Base-by-base conservation (phyloP, 2,797 vertebrate species). In the Smutsia temminckii region DNA sequence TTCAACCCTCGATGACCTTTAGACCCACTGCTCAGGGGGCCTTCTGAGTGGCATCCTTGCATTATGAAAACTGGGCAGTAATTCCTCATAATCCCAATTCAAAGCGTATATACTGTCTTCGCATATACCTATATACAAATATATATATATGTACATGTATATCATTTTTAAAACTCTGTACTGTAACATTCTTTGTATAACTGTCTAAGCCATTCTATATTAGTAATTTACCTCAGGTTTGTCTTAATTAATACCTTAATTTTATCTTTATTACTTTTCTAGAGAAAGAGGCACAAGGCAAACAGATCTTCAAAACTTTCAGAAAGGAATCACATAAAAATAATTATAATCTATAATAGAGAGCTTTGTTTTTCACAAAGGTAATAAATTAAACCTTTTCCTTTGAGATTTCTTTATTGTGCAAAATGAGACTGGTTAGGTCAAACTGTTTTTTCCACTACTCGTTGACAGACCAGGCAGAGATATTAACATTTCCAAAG, bases 381-480 rank as follows among this genome's bases (percentile, higher is more conserved):
- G 83, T 95, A 96, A 71, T 64, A 25, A 95, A 32, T 95, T 21
- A 64, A 95, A 49, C 34, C 84, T 42, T 92, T 85, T 85, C 59
- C 23, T 95, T 95, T 75, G 72, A 74, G 68, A n/a, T 75, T 94
- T 92, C 91, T 34, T 96, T n/a, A 68, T 87, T 95, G 10, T 53
- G 79, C 46, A 91, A 95, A 88, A 96, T 9, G 64, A 5, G 55
- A 93, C 83, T 49, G 55, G 87, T 79, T 64, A 69, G 55, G 77
- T n/a, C 46, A 69, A 91, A 16, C 16, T 68, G 9, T 53, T 74
- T 29, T 87, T 97, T 87, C 78, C 74, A 21, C 64, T 64, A 66
- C 1, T 37, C 69, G 78, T 93, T 93, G 18, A 91, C 5, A 42
- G 57, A 13, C 37, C 75, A 55, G 66, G 74, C 25, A 79, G 63